Base-by-base conservation (phyloP, 2,888 invertebrate genomes). In the Lottia gigantea region DNA sequence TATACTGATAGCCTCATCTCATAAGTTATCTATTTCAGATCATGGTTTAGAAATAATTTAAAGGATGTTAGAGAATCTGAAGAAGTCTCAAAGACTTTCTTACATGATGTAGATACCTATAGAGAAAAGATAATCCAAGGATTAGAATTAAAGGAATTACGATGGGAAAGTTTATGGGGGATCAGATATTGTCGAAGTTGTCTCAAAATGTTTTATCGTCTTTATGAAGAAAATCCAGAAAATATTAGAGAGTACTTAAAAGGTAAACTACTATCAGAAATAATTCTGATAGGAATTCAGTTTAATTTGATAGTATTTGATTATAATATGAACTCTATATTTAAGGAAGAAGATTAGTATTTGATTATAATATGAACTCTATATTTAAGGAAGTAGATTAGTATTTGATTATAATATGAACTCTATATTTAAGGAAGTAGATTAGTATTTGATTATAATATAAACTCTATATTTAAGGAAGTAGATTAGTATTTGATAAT, bases 131-230 rank as follows among this genome's bases (percentile, higher is more conserved):
- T 95, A 62, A 91, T 92, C 81, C 85, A 91, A 62, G 80, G 88
- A 71, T 89, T 93, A 67, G 90, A 91, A 46, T 84, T 94, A 16
- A 90, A 89, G 49, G 91, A 92, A 76, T 91, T 94, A 3, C 88
- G 91, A 31, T 90, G 89, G 88, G 85, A 86, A 66, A 87, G 85
- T 75, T 83, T 85, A 8, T 89, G 89, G 89, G 86, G 87, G 1
- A 79, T 81, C 71, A 93, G 94, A 80, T 96, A 96, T 85, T 95
- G 95, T 83, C 91, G 95, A 81, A 96, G 96, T n/a, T 95, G 95
- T 82, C 90, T 97, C 4, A 93, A 94, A 83, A 95, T 95, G 76
- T 92, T 97, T 62, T 92, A 92, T 75, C 92, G 94, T 1, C 89
- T 97, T 63, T 92, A 93, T 0, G 90, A 92, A 63, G 93, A 95